Base-by-base conservation (phyloP, 2,888 invertebrate genomes). In the Mythimna vitellina region DNA sequence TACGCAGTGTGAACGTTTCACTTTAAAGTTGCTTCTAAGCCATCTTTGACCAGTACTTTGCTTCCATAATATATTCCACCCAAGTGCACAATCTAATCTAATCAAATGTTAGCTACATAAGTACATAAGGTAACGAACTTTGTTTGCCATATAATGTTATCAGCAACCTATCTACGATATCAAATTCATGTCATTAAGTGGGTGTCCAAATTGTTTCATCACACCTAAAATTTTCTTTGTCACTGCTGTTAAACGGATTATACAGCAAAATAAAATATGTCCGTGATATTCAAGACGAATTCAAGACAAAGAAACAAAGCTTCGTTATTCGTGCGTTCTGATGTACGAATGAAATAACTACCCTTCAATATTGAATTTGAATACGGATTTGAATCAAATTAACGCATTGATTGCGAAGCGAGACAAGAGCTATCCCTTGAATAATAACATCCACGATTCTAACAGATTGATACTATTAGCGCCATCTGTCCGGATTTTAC, bases 401-500 rank as follows among this genome's bases (percentile, higher is more conserved):
- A 78, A 66, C 42, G 35, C 60, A 65, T 61, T 82, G 56, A 64
- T 64, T 63, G 62, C 73, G 46, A 38, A 49, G 17, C 32, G 29
- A 29, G 29, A 46, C 29, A 22, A 49, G 54, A 62, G 53, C 58
- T 66, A 65, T 70, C 38, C 14, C 22, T 61, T 64, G 65, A 65
- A 60, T 78, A 82, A 22, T 67, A 65, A 82, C 56, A 42, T 57
- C 20, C 22, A 57, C 5, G 12, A 25, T 53, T 54, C 22, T 10
- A 42, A 62, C 53, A 46, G 57, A 58, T 20, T 57, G 38, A 29
- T 22, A 61, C 70, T 46, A 29, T 58, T 63, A 73, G 51, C 80
- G 82, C 80, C 80, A 76, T 82, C 84, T 86, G 32, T 70, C 17
- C 1, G 29, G 49, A 58, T 67, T 82, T 74, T 46, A 60, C 61